Evolutionary conservation across 2,888 invertebrate genomes (phyloP).

Genomic region (Mactromeris polynyma): DNA sequence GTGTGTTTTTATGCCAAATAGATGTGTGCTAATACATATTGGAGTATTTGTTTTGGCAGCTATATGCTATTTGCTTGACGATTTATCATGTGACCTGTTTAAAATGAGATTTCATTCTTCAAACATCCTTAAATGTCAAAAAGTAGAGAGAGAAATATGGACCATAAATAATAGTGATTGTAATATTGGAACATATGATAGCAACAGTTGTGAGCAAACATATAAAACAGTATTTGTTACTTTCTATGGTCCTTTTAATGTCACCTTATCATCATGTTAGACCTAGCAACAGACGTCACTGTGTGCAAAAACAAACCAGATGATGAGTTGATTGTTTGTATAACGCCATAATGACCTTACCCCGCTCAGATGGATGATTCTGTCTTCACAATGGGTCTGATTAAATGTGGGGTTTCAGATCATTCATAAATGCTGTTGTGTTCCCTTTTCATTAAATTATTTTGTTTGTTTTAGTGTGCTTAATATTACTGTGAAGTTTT

Average conservation of each 20-base stretch:
- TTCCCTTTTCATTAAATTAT: too few species aligned
- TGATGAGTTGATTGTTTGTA: neutral
- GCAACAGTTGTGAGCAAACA: neutral
- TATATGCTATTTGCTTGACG: neutral
- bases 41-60: conserved; percentile 10
- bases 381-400: too few species aligned
- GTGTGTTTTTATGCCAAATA: neutral
- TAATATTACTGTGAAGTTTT: too few species aligned
- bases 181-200: neutral
- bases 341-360: neutral
- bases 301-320: neutral
- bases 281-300: neutral
- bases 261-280: neutral
- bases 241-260: neutral
- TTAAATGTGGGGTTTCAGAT: too few species aligned
- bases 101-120: neutral
- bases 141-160: neutral
- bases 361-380: neutral
- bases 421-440: too few species aligned
- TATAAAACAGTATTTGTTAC: neutral
- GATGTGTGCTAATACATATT: neutral
- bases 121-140: conserved; percentile 14
- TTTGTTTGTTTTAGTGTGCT: too few species aligned
- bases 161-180: neutral
- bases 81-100: neutral